Base-by-base conservation (phyloP, 2,888 invertebrate species). In the Apamea anceps region DNA sequence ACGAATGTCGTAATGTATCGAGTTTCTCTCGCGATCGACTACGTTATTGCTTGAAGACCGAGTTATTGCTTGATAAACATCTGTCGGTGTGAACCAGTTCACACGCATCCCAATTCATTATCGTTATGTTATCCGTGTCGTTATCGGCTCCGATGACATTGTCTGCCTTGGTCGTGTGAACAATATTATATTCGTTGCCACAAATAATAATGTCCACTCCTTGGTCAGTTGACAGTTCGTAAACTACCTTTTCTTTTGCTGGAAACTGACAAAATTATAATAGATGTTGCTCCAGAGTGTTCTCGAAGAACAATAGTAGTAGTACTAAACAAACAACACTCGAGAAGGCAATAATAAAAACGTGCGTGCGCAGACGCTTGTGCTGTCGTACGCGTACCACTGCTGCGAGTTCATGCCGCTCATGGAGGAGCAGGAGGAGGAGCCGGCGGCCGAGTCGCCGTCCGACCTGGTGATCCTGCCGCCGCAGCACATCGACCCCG, bases 381-480 rank as follows among this genome's bases (percentile, higher is more conserved):
- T 98, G 65, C 96, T 99, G 63, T 98, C 99, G 1, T 99, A 99
- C 95, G 99, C 99, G 87, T 99, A 99, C 96, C 99, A 99, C 94
- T 99, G 99, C 96, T 99, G 99, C 96, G 98, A 99, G 85, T 99
- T 99, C 96, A 94, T 98, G 91, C 98, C 98, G 70, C 95, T 98
- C 89, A 97, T 97, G 89, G 97, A 97, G 76, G 98, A 97, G 72
- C 88, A n/a, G n/a, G 96, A 95, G 37, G 89, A 63, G 96, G 97
- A 51, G 98, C 98, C 98, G 93, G 93, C 97, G 84, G 90, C 75
- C 54, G 94, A 90, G 96, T 97, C 86, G 62, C 93, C 95, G 88
- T 94, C 94, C 78, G 96, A 96, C 94, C 92, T 95, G 89, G 96
- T 96, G 91, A 93, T 96, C 90, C 88, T 95, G 91, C 96, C 94